Base-by-base conservation (phyloP, 2,888 invertebrate genomes). In the Serrognathus titanus region DNA sequence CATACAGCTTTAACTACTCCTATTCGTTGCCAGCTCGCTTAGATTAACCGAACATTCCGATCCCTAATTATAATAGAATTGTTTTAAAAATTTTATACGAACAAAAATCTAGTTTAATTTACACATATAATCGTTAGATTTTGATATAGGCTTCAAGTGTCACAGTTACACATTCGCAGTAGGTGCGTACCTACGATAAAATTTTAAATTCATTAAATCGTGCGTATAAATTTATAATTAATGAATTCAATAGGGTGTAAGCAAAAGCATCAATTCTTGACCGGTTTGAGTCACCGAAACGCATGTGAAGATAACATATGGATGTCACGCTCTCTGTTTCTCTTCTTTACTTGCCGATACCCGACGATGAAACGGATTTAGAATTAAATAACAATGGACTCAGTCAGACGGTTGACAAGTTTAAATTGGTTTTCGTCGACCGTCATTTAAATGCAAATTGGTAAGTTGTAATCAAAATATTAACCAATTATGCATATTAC, bases 401-500 rank as follows among this genome's bases (percentile, higher is more conserved):
- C 76, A 72, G 71, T 75, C 75, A 75, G 74, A 76, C 78, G 75
- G 72, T 76, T 77, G 78, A 77, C 78, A 78, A 77, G 72, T 77
- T 76, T 76, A 78, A 78, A 77, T 78, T 77, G 77, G 74, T 76
- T 78, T 77, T 70, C 73, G 72, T 69, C 71, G 73, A 73, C 74
- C 75, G 73, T 74, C 71, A 77, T 78, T 77, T 77, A 77, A 75
- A 78, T 78, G 77, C 73, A 77, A 78, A 78, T 78, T 69, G 70
- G 69, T 71, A 69, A 75, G 76, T 75, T 74, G 74, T 74, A 74
- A 74, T 76, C 75, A 75, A 78, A 77, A 76, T 76, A 77, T 78
- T 75, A 76, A 75, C 72, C 74, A 76, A 76, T 76, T 75, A 75
- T 75, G 68, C 66, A 69, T 64, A 69, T 68, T 43, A 10, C 6